Evolutionary conservation across 2,888 invertebrate genomes (phyloP).

Genomic region (Onthophagus sagittarius): DNA sequence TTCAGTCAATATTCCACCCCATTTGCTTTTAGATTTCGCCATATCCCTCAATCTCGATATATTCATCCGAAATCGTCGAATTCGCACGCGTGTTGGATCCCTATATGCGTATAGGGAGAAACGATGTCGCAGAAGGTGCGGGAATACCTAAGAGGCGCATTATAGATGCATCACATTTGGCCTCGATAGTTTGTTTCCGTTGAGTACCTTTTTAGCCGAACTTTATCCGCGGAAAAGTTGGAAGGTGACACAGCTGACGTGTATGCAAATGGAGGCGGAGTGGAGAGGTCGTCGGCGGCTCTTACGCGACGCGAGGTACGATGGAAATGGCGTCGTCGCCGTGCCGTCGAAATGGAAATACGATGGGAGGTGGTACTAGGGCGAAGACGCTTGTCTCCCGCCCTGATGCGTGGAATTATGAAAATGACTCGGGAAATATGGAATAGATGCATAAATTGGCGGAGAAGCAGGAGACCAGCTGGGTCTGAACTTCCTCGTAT

Average conservation of each 20-base stretch:
- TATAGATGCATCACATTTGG: conserved; percentile 48
- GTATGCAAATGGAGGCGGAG: conserved; percentile 48
- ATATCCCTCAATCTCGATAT: conserved; percentile 21
- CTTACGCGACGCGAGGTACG: conserved; percentile 24
- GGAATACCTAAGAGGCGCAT: conserved; percentile 45
- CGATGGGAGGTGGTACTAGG: conserved; percentile 39
- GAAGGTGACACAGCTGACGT: conserved; percentile 52
- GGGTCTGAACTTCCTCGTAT: conserved; percentile 16
- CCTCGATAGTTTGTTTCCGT: conserved; percentile 46
- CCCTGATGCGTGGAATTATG: conserved; percentile 51
- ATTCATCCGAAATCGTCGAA: conserved; percentile 23
- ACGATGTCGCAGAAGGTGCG: conserved; percentile 13
- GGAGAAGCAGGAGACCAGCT: conserved; percentile 22
- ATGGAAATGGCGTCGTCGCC: conserved; percentile 16
- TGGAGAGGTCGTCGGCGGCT: conserved; percentile 28
- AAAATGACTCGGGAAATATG: conserved; percentile 52
- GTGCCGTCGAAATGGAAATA: conserved; percentile 45
- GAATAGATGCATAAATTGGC: conserved; percentile 50
- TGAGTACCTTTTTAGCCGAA: conserved; percentile 47
- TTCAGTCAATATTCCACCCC: conserved; percentile 15
- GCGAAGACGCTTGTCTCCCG: conserved; percentile 41
- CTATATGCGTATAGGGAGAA: neutral
- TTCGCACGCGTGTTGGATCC: conserved; percentile 15
- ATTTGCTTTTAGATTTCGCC: conserved; percentile 16
- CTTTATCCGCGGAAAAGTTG: conserved; percentile 50